Conservation (phyloP, 2,797 vertebrate species). For the Percopsis omiscomaycus region DNA sequence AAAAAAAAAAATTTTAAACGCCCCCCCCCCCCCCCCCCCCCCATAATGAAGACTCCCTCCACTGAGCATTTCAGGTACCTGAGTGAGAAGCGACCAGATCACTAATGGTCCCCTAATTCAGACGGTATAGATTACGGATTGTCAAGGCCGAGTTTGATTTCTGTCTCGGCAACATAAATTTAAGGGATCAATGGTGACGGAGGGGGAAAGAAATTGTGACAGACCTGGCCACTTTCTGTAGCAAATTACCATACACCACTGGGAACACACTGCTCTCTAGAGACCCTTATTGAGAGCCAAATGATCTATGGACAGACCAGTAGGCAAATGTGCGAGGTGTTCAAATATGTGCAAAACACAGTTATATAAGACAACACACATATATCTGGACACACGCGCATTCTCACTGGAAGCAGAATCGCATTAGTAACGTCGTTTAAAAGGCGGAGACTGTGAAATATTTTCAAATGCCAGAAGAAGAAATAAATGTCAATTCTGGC, state of each 20-base stretch:
- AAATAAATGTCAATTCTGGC: conserved; percentile 59
- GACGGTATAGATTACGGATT: conserved; percentile 76
- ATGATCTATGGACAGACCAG: conserved; percentile 50
- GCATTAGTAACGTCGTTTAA: conserved; percentile 41
- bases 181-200: conserved; percentile 66
- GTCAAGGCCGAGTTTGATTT: conserved; percentile 67
- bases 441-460: conserved; percentile 46
- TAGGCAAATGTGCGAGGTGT: conserved; percentile 42
- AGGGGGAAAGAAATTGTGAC: conserved; percentile 49
- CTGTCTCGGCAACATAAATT: conserved; percentile 68
- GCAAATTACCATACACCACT: conserved; percentile 48
- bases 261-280: conserved; percentile 51
- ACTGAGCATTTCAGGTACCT: conserved; percentile 48
- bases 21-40: conserved; percentile 41
- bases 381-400: conserved; percentile 30
- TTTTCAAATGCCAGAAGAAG: conserved; percentile 50
- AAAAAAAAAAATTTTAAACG: too few relatives aligned
- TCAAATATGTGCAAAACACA: conserved; percentile 31
- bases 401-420: conserved; percentile 15
- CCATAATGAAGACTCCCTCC: conserved; percentile 61
- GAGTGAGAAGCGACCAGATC: conserved; percentile 53
- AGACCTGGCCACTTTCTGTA: conserved; percentile 47
- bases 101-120: conserved; percentile 72
- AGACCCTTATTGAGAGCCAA: conserved; percentile 51
- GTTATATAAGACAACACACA: conserved; percentile 19